Conservation (phyloP, 1,140 invertebrate species). For the Magallana gigas region DNA sequence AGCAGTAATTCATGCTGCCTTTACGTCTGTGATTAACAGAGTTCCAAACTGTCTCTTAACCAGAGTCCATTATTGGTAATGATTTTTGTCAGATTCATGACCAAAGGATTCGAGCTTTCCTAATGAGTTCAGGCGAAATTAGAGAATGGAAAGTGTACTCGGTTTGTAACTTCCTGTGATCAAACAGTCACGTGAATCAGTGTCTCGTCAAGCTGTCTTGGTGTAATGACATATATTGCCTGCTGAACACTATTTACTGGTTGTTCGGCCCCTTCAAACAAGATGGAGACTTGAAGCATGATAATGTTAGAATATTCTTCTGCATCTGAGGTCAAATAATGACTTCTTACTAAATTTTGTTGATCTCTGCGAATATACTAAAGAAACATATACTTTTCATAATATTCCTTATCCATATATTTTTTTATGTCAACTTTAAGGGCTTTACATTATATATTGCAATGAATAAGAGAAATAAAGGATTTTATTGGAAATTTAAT, state of each 20-base stretch:
- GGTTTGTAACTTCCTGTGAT: neutral
- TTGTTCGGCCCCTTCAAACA: neutral
- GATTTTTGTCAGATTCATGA: neutral
- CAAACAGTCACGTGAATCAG: conserved; percentile 1
- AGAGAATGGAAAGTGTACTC: neutral
- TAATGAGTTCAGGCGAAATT: neutral
- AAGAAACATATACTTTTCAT: too few species aligned
- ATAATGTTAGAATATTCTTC: neutral
- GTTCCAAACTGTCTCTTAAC: too few species aligned
- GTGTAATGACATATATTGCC: neutral
- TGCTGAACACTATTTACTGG: neutral
- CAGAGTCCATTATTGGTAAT: neutral
- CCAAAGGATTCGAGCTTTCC: neutral
- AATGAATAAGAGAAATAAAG: too few species aligned
- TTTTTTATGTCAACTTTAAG: too few species aligned
- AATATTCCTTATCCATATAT: too few species aligned
- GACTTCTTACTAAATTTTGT: too few species aligned
- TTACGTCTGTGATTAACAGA: too few species aligned
- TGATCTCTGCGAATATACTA: too few species aligned
- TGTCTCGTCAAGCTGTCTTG: neutral
- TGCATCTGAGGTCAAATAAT: too few species aligned
- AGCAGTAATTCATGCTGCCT: too few species aligned
- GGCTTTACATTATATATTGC: too few species aligned
- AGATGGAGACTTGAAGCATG: neutral
- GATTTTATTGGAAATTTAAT: too few species aligned